These are phyloP conservation scores for Drosophila pachea DNA, from an alignment of 1,140 invertebrate species.

Conservation along the genomic window DNA sequence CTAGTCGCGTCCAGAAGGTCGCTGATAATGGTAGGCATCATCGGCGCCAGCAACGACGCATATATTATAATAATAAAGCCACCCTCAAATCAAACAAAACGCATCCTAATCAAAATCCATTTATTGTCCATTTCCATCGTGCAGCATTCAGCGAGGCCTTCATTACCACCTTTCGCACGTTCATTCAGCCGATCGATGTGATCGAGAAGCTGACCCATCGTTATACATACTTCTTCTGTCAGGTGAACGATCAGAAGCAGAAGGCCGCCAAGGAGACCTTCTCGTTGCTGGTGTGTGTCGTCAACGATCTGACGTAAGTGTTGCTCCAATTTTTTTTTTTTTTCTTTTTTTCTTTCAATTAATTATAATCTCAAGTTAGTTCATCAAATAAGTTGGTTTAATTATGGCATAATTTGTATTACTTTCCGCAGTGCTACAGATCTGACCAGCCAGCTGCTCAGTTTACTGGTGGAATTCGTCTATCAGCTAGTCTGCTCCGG, in stretches of 20 bases:
- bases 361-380: neutral
- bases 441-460: conserved; percentile 86
- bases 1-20: conserved; percentile 86
- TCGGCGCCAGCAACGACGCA: conserved; percentile 11
- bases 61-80: neutral
- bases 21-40: conserved; percentile 75
- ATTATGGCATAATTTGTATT: neutral
- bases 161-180: conserved; percentile 96
- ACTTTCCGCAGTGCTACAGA: conserved; percentile 86
- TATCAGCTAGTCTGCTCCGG: conserved; percentile 92
- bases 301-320: conserved; percentile 94
- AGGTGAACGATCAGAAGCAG: conserved; percentile 85
- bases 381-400: neutral
- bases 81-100: conserved; percentile 6
- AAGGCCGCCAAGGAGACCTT: conserved; percentile 92
- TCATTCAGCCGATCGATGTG: conserved; percentile 92
- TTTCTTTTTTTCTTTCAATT: neutral
- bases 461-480: conserved; percentile 93
- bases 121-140: conserved; percentile 50
- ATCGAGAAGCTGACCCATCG: conserved; percentile 93
- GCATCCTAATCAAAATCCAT: conserved; percentile 32
- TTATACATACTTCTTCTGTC: conserved; percentile 86
- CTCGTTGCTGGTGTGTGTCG: conserved; percentile 92
- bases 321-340: conserved; percentile 45
- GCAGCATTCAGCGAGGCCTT: conserved; percentile 95